Evolutionary conservation across 1,140 invertebrate genomes (phyloP).

Genomic region (Drosophila takahashii): DNA sequence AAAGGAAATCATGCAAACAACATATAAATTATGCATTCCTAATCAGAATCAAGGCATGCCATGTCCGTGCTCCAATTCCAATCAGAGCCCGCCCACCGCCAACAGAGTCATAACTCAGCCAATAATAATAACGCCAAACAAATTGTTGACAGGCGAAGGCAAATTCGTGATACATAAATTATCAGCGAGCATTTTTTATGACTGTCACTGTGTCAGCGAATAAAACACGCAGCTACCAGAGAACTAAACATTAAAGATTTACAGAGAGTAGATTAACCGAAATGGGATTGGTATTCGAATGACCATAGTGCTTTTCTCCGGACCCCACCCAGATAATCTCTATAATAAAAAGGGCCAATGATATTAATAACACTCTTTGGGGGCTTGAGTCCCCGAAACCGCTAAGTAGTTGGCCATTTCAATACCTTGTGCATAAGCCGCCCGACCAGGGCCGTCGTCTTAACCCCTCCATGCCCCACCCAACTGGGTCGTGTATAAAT

Average conservation of each 20-base stretch:
- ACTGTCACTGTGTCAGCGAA: conserved; percentile 63
- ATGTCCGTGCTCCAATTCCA: conserved; percentile 22
- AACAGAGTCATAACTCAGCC: conserved; percentile 40
- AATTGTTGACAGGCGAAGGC: conserved; percentile 52
- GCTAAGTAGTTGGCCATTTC: conserved; percentile 65
- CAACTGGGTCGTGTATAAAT: conserved; percentile 61
- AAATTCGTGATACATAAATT: conserved; percentile 62
- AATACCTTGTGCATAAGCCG: conserved; percentile 75
- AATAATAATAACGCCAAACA: conserved; percentile 52
- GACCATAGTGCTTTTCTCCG: conserved; percentile 10
- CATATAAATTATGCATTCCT: conserved; percentile 74
- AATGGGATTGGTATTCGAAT: conserved; percentile 32
- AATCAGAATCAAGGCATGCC: conserved; percentile 58
- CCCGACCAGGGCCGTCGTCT: conserved; percentile 18
- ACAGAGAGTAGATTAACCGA: conserved; percentile 33
- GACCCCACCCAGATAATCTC: conserved; percentile 67
- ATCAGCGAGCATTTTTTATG: conserved; percentile 60
- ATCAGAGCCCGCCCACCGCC: conserved; percentile 17
- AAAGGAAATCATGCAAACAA: conserved; percentile 56
- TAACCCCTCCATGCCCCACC: conserved; percentile 8
- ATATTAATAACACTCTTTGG: conserved; percentile 70
- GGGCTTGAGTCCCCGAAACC: conserved; percentile 9
- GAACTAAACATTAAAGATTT: conserved; percentile 71
- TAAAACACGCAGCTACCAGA: conserved; percentile 22
- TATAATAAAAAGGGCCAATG: conserved; percentile 68